Evolutionary conservation across 2,888 invertebrate species (phyloP).

Genomic region (Limnephilus lunatus): DNA sequence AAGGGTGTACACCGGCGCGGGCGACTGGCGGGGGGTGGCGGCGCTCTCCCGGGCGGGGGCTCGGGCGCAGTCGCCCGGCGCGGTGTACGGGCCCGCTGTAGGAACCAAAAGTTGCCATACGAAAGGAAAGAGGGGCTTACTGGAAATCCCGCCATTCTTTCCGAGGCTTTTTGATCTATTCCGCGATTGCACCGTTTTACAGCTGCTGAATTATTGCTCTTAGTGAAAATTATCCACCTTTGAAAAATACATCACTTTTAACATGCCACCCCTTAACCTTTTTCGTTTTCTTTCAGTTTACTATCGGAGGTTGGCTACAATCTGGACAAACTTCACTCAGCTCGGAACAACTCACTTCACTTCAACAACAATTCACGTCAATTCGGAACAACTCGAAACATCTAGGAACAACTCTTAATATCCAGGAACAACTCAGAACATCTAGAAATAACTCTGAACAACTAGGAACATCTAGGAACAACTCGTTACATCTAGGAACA

Average conservation of each 20-base stretch:
- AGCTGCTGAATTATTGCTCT: background rate
- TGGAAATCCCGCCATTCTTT: conserved; percentile 60
- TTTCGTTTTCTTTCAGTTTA: background rate
- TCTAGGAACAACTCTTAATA: too few relatives aligned
- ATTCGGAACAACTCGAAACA: too few relatives aligned
- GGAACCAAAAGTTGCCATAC: conserved; percentile 52
- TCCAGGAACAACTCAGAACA: too few relatives aligned
- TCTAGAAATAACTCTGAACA: background rate
- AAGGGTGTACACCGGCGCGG: conserved; percentile 63
- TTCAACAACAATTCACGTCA: too few relatives aligned
- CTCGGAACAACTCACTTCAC: background rate
- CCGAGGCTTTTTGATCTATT: conserved; percentile 61
- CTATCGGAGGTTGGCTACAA: too few relatives aligned
- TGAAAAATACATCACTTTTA: background rate
- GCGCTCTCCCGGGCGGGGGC: conserved; percentile 14
- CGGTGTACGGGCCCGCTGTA: conserved; percentile 45
- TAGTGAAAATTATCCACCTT: background rate
- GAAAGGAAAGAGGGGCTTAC: conserved; percentile 62
- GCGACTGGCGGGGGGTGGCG: conserved; percentile 46
- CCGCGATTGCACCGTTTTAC: conserved; percentile 47
- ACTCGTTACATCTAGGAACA: too few relatives aligned
- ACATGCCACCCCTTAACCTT: too few relatives aligned
- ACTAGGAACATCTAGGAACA: too few relatives aligned
- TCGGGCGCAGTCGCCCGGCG: conserved; percentile 36
- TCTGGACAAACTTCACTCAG: background rate